phyloP scores from a whole-genome alignment of 1,140 invertebrate genomes.

The Acromyrmex echinatior region DNA sequence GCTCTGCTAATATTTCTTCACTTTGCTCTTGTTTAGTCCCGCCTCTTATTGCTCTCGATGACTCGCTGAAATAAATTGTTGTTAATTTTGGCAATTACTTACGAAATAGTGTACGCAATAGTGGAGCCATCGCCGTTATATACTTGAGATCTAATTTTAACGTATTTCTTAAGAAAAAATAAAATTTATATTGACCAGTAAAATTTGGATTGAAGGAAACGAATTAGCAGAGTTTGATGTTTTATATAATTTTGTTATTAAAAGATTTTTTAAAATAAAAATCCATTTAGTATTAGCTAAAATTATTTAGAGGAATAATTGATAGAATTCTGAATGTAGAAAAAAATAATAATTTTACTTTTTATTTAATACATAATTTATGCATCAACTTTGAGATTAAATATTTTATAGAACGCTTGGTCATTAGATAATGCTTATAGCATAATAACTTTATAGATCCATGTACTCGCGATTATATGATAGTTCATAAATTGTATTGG shows the following conservation, averaged over 20 bases:
- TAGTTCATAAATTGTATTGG: conserved; percentile 30
- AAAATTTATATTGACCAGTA: not conserved
- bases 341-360: not conserved
- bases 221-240: not conserved
- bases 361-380: not conserved
- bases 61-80: not conserved
- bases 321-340: not conserved
- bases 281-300: not conserved
- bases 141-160: not conserved
- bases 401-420: conserved; percentile 14
- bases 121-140: not conserved
- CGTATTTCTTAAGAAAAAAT: not conserved
- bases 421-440: conserved; percentile 1
- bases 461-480: conserved; percentile 41
- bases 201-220: not conserved
- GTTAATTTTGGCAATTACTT: not conserved
- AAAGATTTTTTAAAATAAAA: not conserved
- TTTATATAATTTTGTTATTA: not conserved
- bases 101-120: not conserved
- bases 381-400: not conserved
- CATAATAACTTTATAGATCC: conserved; percentile 34
- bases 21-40: not conserved
- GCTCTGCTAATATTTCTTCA: not conserved
- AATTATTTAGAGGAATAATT: not conserved
- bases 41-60: not conserved